Conservation (phyloP, 2,797 vertebrate genomes). For the Lacerta bilineata region DNA sequence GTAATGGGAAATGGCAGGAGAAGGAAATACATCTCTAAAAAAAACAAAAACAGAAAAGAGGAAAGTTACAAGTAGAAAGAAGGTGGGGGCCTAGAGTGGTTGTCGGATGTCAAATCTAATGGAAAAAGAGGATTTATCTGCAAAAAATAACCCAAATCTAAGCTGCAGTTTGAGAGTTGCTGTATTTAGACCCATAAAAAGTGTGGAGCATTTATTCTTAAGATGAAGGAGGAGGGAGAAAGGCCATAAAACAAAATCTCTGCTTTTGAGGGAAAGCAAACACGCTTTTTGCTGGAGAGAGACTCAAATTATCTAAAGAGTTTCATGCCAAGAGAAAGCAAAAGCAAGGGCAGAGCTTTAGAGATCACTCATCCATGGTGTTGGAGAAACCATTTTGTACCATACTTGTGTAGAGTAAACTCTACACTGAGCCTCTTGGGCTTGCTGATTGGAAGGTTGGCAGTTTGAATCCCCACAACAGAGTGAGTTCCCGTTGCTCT, state of each 20-base stretch:
- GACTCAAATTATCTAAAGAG: not conserved
- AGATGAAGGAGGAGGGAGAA: conserved; percentile 42
- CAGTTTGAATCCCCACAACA: no score
- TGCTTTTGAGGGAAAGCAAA: conserved; percentile 10
- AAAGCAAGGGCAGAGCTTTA: not conserved
- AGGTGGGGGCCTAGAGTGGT: conserved; percentile 54
- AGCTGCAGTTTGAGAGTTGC: conserved; percentile 66
- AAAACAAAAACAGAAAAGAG: conserved; percentile 40
- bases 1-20: conserved; percentile 31
- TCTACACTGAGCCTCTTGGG: no score
- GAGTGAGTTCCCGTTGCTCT: no score
- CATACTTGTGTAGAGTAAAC: not conserved
- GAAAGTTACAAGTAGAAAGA: conserved; percentile 38
- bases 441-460: no score
- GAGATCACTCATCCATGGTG: not conserved
- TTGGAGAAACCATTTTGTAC: not conserved
- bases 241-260: conserved; percentile 2
- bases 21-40: not conserved
- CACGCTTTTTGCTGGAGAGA: not conserved
- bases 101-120: conserved; percentile 74
- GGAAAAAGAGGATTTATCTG: conserved; percentile 75
- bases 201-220: conserved; percentile 42
- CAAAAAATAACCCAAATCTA: conserved; percentile 72
- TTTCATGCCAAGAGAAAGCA: not conserved
- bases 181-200: conserved; percentile 27